Evolutionary conservation across 2,113 vertebrate genomes (phyloP).

Genomic region (Ursus arctos): DNA sequence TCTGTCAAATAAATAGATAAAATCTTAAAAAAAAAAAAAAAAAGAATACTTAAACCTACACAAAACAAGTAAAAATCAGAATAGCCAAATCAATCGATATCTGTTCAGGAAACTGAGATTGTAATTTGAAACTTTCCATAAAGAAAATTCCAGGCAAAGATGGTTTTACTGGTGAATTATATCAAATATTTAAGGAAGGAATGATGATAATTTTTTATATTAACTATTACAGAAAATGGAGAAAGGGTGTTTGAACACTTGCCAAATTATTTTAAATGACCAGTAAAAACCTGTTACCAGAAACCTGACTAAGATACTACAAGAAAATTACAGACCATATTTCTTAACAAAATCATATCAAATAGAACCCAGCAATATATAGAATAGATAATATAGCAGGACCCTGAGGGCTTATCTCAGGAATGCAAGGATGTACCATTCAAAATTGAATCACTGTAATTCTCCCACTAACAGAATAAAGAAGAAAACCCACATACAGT

Average conservation of each 20-base stretch:
- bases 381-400: neutral
- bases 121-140: neutral
- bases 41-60: neutral
- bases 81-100: neutral
- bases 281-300: neutral
- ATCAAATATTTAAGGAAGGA: slow-evolving; percentile 17
- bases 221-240: neutral
- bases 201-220: neutral
- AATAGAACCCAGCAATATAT: neutral
- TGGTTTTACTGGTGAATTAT: neutral
- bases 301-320: neutral
- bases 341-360: neutral
- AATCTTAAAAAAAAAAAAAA: too few species aligned
- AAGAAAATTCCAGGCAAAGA: neutral
- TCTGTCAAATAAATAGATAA: too few species aligned
- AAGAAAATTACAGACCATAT: slow-evolving; percentile 29
- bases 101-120: neutral
- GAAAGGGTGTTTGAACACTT: neutral
- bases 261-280: neutral
- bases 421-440: neutral
- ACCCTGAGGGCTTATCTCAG: neutral
- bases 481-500: neutral
- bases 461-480: neutral
- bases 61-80: neutral
- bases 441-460: neutral